A percentile compares a stretch with the other conserved stretches of the same genome.
Conservation (phyloP, 2,888 invertebrate species). For the Hemaris fuciformis region DNA sequence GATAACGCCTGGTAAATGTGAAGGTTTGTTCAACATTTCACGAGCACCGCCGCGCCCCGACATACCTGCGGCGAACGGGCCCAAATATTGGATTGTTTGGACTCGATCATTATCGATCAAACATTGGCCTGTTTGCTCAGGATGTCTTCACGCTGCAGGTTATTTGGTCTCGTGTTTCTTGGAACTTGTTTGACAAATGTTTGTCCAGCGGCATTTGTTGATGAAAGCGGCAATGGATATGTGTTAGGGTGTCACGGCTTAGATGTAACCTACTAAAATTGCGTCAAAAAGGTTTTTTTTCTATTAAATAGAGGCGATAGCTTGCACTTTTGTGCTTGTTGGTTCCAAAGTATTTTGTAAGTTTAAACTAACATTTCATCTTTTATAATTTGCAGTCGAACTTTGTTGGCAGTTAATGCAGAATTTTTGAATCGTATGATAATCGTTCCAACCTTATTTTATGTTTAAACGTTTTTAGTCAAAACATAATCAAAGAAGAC, state of each 20-base stretch:
- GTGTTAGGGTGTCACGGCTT: background rate
- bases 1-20: conserved; percentile 29
- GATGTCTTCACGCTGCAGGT: background rate
- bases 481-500: no score
- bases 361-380: no score
- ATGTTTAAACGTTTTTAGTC: no score
- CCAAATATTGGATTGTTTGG: conserved; percentile 4
- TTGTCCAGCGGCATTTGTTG: background rate
- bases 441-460: no score
- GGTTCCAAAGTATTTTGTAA: no score
- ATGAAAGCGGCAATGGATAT: background rate
- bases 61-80: conserved; percentile 1
- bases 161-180: background rate
- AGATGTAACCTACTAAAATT: no score
- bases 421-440: no score
- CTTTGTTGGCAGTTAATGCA: no score
- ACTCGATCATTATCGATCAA: conserved; percentile 1
- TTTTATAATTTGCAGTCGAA: no score
- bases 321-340: no score
- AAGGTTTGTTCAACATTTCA: conserved; percentile 36
- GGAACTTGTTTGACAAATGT: background rate
- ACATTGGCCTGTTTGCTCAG: background rate
- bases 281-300: background rate
- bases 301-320: no score
- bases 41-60: conserved; percentile 30